phyloP scores from a whole-genome alignment of 2,797 vertebrate genomes.

The Bucorvus abyssinicus region DNA sequence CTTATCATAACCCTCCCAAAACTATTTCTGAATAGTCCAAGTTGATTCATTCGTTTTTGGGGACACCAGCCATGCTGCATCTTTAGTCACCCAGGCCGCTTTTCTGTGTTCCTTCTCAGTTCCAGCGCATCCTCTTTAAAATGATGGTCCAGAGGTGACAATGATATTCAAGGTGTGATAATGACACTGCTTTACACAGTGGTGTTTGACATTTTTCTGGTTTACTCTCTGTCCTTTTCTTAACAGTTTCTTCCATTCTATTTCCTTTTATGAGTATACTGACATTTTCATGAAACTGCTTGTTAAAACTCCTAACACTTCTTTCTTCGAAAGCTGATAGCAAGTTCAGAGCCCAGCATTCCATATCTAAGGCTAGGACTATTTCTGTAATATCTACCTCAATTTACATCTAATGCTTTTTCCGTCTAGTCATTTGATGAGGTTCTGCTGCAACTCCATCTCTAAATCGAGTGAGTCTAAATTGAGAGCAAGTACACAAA shows the following conservation, averaged over 20 bases:
- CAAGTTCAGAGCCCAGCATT: background rate
- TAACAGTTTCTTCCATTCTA: background rate
- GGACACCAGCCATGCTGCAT: background rate
- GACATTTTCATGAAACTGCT: background rate
- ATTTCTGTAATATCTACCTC: background rate
- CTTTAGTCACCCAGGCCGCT: background rate
- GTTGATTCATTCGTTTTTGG: background rate
- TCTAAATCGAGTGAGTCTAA: background rate
- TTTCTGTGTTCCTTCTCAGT: background rate
- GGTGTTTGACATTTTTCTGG: background rate
- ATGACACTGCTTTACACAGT: background rate
- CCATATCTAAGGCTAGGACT: background rate
- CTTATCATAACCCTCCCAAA: background rate
- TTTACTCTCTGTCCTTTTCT: background rate
- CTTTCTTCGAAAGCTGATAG: background rate
- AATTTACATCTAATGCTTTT: background rate
- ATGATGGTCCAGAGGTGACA: background rate
- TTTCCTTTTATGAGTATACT: background rate
- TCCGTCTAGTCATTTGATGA: background rate
- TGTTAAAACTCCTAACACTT: background rate
- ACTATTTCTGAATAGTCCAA: background rate
- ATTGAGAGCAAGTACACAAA: background rate
- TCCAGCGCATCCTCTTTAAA: background rate
- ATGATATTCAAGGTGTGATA: background rate
- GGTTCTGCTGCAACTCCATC: background rate